Evolutionary conservation across 2,888 invertebrate genomes (phyloP), one percentile per base, ranked within the genome.

Genomic region (Tenthredo livida): DNA sequence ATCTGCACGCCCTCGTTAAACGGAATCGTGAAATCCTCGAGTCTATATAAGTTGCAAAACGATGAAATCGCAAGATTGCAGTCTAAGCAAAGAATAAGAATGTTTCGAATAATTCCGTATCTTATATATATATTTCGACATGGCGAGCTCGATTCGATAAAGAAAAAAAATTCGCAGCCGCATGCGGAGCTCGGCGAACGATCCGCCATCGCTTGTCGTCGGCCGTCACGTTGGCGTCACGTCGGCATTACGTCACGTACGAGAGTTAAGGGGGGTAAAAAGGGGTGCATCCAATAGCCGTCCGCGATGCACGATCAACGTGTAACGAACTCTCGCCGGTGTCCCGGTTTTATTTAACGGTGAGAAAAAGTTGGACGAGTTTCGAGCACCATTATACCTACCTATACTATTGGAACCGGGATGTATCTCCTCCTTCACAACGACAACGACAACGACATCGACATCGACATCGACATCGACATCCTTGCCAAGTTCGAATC

Each of bases 341-440:
- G 33, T 67, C 67, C 33, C 67, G 67, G 15, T 67, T 67, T 47
- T 65, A 47, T 37, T 37, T 73, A 73, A 61, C 88, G 89, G 92
- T 89, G 92, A 93, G 93, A 93, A 93, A 93, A 93, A 93, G 92
- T 92, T 92, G 91, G 88, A 91, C 90, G 90, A 90, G 89, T 86
- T 88, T 87, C 89, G 88, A 89, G 88, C 89, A 88, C 88, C 88
- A 88, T 87, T 87, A 88, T 87, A 87, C 86, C 73, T 72, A 15
- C 25, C 33, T 67, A 33, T 33, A 67, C 67, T 25, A 72, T 72
- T 21, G 21, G 21, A 75, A n/a, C 29, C 50, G 50, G 82, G 84
- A 86, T 54, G 84, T 87, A 88, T 86, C 84, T 54, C n/a, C 54
- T 54, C 54, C 54, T 87, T 72, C 87, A 85, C 86, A 87, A 87